A percentile compares a stretch with the other conserved stretches of the same genome.
phyloP scores from a whole-genome alignment of 2,113 vertebrate genomes.

The Prinia subflava region DNA sequence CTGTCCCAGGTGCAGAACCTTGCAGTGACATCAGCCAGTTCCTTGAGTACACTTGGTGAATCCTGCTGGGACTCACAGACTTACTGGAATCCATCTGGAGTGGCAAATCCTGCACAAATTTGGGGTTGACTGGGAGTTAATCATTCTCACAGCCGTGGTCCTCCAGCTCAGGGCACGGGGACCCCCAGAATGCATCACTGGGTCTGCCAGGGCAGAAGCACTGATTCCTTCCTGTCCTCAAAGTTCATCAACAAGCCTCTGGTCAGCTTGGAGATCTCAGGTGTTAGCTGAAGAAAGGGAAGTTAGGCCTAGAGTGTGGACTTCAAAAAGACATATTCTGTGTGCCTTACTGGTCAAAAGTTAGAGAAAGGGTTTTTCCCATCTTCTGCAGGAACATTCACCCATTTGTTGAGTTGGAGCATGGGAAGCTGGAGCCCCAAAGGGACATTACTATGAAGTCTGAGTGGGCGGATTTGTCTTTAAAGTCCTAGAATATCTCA shows the following conservation, averaged over 20 bases:
- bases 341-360: neutral
- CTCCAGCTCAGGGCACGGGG: neutral
- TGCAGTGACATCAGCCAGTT: fast-evolving
- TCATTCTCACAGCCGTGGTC: neutral
- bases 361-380: neutral
- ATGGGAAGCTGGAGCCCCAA: neutral
- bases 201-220: neutral
- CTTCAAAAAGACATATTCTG: neutral
- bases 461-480: neutral
- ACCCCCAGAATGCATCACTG: neutral
- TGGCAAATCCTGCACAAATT: neutral
- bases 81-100: neutral
- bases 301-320: neutral
- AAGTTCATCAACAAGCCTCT: neutral
- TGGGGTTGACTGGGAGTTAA: neutral
- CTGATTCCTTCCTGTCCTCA: fast-evolving
- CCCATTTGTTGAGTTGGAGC: neutral
- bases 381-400: neutral
- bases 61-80: neutral
- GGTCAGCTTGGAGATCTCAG: neutral
- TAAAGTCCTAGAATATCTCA: neutral
- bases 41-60: neutral
- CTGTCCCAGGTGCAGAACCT: neutral
- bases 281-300: neutral
- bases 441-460: neutral